Base-by-base conservation (phyloP, 2,797 vertebrate genomes). In the Bryconaethiops microstoma region DNA sequence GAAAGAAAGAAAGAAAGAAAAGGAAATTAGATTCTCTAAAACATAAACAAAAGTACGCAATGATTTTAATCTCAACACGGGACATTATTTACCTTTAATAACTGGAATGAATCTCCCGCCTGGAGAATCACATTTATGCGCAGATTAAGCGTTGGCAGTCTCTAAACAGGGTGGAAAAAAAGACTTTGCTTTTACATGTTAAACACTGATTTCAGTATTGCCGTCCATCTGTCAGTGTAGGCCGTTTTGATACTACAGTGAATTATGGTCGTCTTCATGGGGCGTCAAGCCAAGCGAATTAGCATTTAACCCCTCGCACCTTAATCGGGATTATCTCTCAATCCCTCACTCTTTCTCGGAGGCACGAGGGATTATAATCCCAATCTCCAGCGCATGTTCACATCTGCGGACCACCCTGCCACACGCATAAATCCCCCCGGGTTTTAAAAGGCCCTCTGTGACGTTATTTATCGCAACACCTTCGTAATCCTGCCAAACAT, bases 321-420 rank as follows among this genome's bases (percentile, higher is more conserved):
- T 83, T 83, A 83, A 86, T 86, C 83, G 78, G 78, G 81, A 87
- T 86, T 71, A 86, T 77, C 75, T 79, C 77, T 52, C 69, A 65
- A 79, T 79, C 75, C 74, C 16, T 45, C 52, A 40, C 55, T 29
- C 60, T 71, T 59, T 68, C 48, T 67, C 45, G 48, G 68, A 69
- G 67, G 72, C 62, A 63, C 35, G 64, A 73, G 57, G 42, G 67
- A 84, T 83, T 83, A 82, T 81, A 85, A 85, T 86, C 78, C 81
- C 78, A 78, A 74, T 77, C 75, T 59, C 63, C 23, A 69, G 76
- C 42, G 48, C 54, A 4, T 71, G 57, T 76, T 67, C 60, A 23
- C 52, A 54, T 83, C 54, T 62, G 57, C 29, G 21, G 19, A 76
- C 59, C 39, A 42, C 55, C 7, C 72, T 19, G 63, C 25, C 25